Base-by-base conservation (phyloP, 2,797 vertebrate genomes). In the Hypotaenidia philippensis region DNA sequence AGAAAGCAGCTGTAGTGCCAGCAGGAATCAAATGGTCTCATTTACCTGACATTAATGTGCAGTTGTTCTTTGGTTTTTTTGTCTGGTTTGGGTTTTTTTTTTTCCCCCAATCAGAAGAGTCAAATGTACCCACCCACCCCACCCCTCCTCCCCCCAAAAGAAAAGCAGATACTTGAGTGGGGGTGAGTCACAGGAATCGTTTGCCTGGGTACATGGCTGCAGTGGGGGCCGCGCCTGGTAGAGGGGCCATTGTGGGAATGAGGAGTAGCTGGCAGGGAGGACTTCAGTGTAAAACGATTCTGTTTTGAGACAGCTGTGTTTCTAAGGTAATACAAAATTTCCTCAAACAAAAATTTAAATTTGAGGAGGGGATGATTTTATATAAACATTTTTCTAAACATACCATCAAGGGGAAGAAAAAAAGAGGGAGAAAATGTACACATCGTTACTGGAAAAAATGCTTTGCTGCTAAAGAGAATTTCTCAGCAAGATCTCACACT, bases 201-300 rank as follows among this genome's bases (percentile, higher is more conserved):
- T 13, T 27, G 40, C 5, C 49, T 83, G 31, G 20, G 3, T 36
- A 8, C 21, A 40, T 68, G 44, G 18, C 7, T 76, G 64, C 4
- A 5, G 0, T 32, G 27, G 21, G 55, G 25, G 19, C 21, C 0
- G 0, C 49, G 44, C 31, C 47, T 87, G 52, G 5, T 23, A 31
- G 40, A 52, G 26, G 45, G 50, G 50, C 41, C 32, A 3, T 5
- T 45, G 19, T 50, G 59, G 44, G 76, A 63, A 13, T 1, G 2
- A 26, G 57, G 29, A 61, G 19, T 5, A 50, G 45, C 31, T 59
- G 34, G 38, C n/a, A 71, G n/a, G 32, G 65, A 72, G 32, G 2
- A 49, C 64, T 16, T 52, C 20, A 5, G 19, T 65, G 50, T 52
- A 60, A 86, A 76, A n/a, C 9, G 36, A 44, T 15, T 56, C 11